Conservation (phyloP, 2,797 vertebrate genomes). For the Danio aesculapii region DNA sequence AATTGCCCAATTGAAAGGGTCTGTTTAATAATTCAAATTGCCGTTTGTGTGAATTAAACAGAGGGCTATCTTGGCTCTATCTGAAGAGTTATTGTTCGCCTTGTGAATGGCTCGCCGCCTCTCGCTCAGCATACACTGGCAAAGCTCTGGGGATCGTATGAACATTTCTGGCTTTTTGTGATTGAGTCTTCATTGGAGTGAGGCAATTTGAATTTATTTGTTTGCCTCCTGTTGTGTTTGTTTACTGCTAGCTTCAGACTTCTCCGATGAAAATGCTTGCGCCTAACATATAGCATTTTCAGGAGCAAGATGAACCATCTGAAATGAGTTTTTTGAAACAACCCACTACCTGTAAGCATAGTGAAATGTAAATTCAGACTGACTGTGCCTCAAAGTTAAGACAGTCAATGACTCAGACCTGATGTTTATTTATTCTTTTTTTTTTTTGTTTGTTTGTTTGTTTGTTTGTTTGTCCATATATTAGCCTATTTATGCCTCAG, state of each 20-base stretch:
- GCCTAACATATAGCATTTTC: slow-evolving; percentile 16
- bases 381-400: neutral
- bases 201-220: slow-evolving; percentile 46
- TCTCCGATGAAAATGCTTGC: slow-evolving; percentile 33
- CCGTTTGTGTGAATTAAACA: slow-evolving; percentile 65
- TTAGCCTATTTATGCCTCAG: no score
- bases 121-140: slow-evolving; percentile 29
- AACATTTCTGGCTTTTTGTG: slow-evolving; percentile 40
- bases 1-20: slow-evolving; percentile 64
- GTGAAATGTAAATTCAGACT: neutral
- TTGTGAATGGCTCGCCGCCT: slow-evolving; percentile 47
- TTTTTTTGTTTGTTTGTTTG: no score
- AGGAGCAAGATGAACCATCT: slow-evolving; percentile 3
- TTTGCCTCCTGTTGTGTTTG: slow-evolving; percentile 51
- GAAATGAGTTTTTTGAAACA: slow-evolving; percentile 13
- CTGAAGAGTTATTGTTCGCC: slow-evolving; percentile 53
- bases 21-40: slow-evolving; percentile 66
- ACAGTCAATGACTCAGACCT: neutral
- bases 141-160: slow-evolving; percentile 48
- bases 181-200: slow-evolving; percentile 47
- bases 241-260: slow-evolving; percentile 46
- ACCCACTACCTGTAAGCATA: neutral
- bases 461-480: no score
- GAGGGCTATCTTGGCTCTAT: slow-evolving; percentile 60
- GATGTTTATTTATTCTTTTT: no score